Percentiles rank a stretch among this genome's conserved stretches.
These are phyloP conservation scores for Melanaphis sacchari DNA, from an alignment of 1,140 invertebrate species.

Conservation along the genomic window DNA sequence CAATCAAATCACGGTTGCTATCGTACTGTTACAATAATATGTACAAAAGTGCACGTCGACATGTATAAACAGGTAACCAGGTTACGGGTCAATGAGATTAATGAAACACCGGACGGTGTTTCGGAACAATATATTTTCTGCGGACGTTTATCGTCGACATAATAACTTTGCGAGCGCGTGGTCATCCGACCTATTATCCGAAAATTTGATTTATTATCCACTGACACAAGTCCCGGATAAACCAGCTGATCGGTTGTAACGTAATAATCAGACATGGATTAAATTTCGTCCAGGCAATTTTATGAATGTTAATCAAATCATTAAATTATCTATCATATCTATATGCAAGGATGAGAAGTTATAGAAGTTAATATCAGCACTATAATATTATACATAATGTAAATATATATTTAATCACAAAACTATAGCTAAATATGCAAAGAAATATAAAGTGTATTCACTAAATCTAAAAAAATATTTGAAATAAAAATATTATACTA, in stretches of 20 bases:
- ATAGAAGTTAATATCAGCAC: neutral
- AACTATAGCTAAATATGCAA: no score
- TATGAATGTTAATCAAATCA: neutral
- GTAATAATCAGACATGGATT: neutral
- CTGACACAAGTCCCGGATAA: neutral
- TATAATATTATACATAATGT: no score
- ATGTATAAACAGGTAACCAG: neutral
- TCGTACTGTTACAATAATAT: neutral
- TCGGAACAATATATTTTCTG: neutral
- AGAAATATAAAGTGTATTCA: no score
- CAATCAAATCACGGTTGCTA: neutral
- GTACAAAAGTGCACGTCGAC: neutral
- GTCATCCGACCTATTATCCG: neutral
- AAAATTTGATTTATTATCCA: conserved; percentile 1
- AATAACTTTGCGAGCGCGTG: neutral
- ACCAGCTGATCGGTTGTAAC: neutral
- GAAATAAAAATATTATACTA: neutral
- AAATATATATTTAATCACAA: no score
- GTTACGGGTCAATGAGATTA: neutral
- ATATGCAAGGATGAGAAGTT: no score
- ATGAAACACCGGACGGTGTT: neutral
- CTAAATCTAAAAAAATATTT: neutral
- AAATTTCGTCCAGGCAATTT: neutral
- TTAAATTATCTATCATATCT: neutral
- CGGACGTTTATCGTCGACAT: neutral